Base-by-base conservation (phyloP, 1,140 invertebrate species). In the Venturia canescens region DNA sequence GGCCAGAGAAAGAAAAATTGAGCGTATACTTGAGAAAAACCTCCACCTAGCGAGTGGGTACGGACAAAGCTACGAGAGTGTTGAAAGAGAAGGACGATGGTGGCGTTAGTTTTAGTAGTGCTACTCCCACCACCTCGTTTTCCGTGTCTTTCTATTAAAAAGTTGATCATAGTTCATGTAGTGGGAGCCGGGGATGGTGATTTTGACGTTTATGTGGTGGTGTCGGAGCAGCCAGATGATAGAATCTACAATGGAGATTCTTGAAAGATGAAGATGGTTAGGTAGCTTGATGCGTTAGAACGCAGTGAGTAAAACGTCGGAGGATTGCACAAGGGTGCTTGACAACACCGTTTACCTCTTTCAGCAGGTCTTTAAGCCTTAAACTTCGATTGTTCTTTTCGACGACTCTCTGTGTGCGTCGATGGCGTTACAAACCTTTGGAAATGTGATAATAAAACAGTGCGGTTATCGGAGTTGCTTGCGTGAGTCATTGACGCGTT, bases 131-230 rank as follows among this genome's bases (percentile, higher is more conserved):
- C 69, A 53, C 50, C 75, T 78, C 79, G 78, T 75, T 80, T 78
- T 34, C 70, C 72, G 48, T 80, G 79, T 81, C 70, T 78, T 72
- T 87, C 86, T 86, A 87, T 88, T 87, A 87, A 87, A 87, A 88
- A 86, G 86, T 89, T 86, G 70, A 79, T 84, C 75, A 87, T 80
- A 84, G 70, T 80, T 60, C 21, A 66, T 67, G 38, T 71, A 31
- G 74, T 34, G 23, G 16, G 44, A 72, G 27, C 3, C 13, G 29
- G 63, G 7, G 66, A 29, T 72, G 50, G 69, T 76, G 77, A 67
- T 78, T 38, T 29, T 48, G 78, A 63, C 23, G 53, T 11, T 77
- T 60, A 44, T 63, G 44, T 13, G 75, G 50, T 57, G 31, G 26
- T n/a, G 57, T 6, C 44, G 53, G 16, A 26, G 34, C 16, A 31